Conservation (phyloP, 2,888 invertebrate genomes). For the Campoplex nolae region DNA sequence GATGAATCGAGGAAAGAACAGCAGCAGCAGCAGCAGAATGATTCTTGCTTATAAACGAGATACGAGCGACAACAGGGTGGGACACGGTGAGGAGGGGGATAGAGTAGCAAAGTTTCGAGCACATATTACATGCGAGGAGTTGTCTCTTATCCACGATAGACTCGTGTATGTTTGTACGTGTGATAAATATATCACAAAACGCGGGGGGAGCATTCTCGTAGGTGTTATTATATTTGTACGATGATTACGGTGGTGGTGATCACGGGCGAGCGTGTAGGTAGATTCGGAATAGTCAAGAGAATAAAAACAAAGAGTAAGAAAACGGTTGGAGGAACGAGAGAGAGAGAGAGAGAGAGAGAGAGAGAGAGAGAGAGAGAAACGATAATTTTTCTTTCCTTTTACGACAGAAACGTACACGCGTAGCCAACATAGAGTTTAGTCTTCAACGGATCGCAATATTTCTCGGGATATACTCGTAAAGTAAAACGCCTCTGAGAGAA, state of each 20-base stretch:
- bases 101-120: conserved; percentile 26
- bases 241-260: conserved; percentile 58
- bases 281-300: conserved; percentile 71
- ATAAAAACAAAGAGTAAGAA: not conserved
- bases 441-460: conserved; percentile 31
- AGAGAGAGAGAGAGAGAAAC: conserved; percentile 68
- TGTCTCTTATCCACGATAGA: conserved; percentile 8
- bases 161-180: conserved; percentile 14
- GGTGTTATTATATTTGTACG: conserved; percentile 73
- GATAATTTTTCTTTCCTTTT: conserved; percentile 75
- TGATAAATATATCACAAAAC: not conserved
- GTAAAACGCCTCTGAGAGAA: conserved; percentile 43
- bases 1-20: conserved; percentile 50
- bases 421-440: not conserved
- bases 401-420: conserved; percentile 71
- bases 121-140: not conserved
- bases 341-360: too few species aligned
- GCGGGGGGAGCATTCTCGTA: conserved; percentile 33
- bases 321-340: conserved; percentile 9
- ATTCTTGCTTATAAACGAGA: conserved; percentile 18
- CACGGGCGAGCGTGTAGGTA: conserved; percentile 74
- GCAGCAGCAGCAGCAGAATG: not conserved
- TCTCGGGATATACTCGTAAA: conserved; percentile 28
- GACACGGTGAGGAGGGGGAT: not conserved
- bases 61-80: not conserved